Evolutionary conservation across 2,888 invertebrate genomes (phyloP).

Genomic region (Ophioninae sp.): DNA sequence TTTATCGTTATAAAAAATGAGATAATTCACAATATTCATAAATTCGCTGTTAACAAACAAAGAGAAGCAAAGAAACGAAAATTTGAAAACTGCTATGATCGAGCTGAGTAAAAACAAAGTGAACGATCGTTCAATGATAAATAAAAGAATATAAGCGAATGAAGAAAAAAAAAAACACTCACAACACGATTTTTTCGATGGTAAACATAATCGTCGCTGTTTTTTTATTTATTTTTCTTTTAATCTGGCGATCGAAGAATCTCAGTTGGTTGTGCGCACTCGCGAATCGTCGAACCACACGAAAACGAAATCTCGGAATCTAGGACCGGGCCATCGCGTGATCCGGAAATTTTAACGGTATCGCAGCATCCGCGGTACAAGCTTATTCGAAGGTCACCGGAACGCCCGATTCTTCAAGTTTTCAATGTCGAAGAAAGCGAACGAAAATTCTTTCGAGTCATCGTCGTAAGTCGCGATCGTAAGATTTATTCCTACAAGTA

Average conservation of each 20-base stretch:
- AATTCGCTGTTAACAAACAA: too few species aligned
- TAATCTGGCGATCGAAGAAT: conserved; percentile 14
- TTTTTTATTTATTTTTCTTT: not conserved
- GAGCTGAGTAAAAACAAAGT: too few species aligned
- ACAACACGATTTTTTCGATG: conserved; percentile 46
- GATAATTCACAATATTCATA: too few species aligned
- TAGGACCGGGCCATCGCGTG: conserved; percentile 39
- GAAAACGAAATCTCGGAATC: conserved; percentile 37
- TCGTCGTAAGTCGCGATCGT: conserved; percentile 21
- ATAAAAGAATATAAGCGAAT: conserved; percentile 21
- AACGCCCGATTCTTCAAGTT: not conserved
- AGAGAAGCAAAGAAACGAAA: too few species aligned
- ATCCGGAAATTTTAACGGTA: not conserved
- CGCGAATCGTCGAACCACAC: conserved; percentile 29
- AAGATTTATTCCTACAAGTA: conserved; percentile 6
- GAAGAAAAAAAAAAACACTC: conserved; percentile 30
- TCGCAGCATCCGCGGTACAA: conserved; percentile 18
- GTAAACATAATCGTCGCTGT: conserved; percentile 1
- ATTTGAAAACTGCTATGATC: too few species aligned
- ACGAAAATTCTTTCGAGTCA: conserved; percentile 13
- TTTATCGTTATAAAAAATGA: too few species aligned
- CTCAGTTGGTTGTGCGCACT: conserved; percentile 26
- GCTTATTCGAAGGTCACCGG: conserved; percentile 20
- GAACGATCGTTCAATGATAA: too few species aligned
- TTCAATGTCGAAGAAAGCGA: not conserved